Percentiles rank a stretch among this genome's conserved stretches.
phyloP scores from a whole-genome alignment of 1,140 invertebrate species.

The Tribolium madens region DNA sequence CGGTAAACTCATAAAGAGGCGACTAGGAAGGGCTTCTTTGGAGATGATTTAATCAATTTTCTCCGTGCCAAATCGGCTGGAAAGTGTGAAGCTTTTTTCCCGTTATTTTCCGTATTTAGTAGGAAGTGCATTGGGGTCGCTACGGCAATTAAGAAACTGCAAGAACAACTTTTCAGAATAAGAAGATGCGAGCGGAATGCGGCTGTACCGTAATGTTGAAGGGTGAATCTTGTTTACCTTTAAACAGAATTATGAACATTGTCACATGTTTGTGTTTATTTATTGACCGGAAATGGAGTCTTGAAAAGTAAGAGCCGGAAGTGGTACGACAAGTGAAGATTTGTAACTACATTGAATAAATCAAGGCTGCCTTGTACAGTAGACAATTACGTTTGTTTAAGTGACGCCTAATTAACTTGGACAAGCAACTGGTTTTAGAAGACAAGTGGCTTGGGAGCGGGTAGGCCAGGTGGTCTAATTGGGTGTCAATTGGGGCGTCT shows the following conservation, averaged over 20 bases:
- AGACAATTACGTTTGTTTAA: not conserved
- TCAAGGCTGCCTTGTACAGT: not conserved
- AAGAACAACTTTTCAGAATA: not conserved
- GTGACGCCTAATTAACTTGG: not conserved
- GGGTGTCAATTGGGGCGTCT: too few species aligned
- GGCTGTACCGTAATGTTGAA: not conserved
- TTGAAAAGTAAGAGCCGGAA: slow-evolving; percentile 2
- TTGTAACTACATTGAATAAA: not conserved
- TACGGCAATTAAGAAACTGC: not conserved
- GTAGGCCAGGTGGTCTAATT: not conserved
- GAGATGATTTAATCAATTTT: not conserved
- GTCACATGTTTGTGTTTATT: too few species aligned
- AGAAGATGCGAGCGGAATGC: not conserved
- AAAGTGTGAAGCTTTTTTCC: not conserved
- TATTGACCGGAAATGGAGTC: not conserved
- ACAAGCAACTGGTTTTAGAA: not conserved
- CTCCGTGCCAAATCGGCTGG: not conserved
- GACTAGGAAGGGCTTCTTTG: too few species aligned
- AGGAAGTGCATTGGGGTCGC: not conserved
- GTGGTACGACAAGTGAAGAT: not conserved
- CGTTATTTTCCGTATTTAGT: not conserved
- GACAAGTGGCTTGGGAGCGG: not conserved
- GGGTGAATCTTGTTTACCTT: not conserved
- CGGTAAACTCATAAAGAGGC: not conserved
- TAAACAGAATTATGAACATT: not conserved